Conservation (phyloP, 92 coral and sea anemone genomes). For the Epizoanthus stellaris region DNA sequence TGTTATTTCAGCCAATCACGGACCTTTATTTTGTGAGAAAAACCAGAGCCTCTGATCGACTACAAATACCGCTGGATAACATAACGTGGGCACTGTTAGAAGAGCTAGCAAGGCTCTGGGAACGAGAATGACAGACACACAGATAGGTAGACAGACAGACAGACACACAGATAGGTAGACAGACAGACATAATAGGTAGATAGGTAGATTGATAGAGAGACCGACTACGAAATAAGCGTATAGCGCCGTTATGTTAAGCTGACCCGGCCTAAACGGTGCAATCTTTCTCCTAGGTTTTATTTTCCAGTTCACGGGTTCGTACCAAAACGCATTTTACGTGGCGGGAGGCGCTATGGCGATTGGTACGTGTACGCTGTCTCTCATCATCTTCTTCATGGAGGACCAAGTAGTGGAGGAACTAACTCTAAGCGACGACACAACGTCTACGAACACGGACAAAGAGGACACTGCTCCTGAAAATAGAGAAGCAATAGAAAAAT, state of each 20-base stretch:
- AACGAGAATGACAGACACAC: too few relatives aligned
- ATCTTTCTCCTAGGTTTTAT: conserved; percentile 53
- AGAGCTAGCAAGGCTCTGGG: too few relatives aligned
- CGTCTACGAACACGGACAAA: conserved; percentile 9
- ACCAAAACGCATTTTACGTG: conserved; percentile 83
- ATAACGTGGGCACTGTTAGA: too few relatives aligned
- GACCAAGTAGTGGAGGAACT: conserved; percentile 31
- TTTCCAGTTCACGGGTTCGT: conserved; percentile 76
- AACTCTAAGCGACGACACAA: conserved; percentile 17
- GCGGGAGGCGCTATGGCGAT: conserved; percentile 89
- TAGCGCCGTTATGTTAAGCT: too few relatives aligned
- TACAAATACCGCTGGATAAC: too few relatives aligned
- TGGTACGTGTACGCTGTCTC: conserved; percentile 70
- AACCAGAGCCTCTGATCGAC: too few relatives aligned
- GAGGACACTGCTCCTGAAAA: background rate
- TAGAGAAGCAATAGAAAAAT: conserved; percentile 18
- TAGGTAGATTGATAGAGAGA: background rate
- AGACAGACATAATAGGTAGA: background rate
- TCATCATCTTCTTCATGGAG: conserved; percentile 63
- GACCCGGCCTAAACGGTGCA: too few relatives aligned
- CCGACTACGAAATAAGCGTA: background rate
- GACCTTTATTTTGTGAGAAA: too few relatives aligned
- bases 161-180: background rate
- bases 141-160: background rate
- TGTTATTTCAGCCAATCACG: too few relatives aligned